These are phyloP conservation scores for Apodemia duryi DNA, from an alignment of 2,888 invertebrate species.

Conservation along the genomic window DNA sequence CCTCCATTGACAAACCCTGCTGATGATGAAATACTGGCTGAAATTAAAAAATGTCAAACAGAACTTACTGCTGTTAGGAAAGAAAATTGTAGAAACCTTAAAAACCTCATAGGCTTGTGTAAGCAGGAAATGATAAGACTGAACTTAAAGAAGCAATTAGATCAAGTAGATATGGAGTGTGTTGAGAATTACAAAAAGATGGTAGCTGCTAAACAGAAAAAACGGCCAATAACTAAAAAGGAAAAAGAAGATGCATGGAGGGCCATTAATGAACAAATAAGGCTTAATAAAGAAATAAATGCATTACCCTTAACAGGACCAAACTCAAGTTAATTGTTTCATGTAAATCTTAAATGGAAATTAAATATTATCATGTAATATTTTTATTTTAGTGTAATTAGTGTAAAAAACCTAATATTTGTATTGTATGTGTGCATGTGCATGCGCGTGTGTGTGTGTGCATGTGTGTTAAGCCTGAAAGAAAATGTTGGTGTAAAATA, in stretches of 20 bases:
- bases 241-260: conserved; percentile 90
- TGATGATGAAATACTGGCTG: conserved; percentile 92
- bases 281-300: conserved; percentile 75
- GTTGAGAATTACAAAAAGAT: conserved; percentile 93
- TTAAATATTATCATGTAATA: conserved; percentile 4
- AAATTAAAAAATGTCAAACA: conserved; percentile 92
- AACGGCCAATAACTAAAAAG: conserved; percentile 86
- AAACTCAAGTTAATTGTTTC: conserved; percentile 56
- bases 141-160: conserved; percentile 87
- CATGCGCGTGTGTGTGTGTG: too few species aligned
- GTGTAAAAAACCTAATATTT: too few species aligned
- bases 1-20: conserved; percentile 80
- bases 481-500: too few species aligned
- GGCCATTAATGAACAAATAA: conserved; percentile 83
- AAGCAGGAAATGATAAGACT: conserved; percentile 89
- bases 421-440: too few species aligned
- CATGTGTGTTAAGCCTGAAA: too few species aligned
- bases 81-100: conserved; percentile 88
- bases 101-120: conserved; percentile 83
- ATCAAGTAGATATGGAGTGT: conserved; percentile 85
- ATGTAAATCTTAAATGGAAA: conserved; percentile 17
- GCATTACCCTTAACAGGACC: conserved; percentile 70
- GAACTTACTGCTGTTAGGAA: conserved; percentile 87
- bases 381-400: not conserved
- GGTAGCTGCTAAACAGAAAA: conserved; percentile 88